Evolutionary conservation across 2,113 vertebrate genomes (phyloP).

Genomic region (Hirundichthys speculiger): DNA sequence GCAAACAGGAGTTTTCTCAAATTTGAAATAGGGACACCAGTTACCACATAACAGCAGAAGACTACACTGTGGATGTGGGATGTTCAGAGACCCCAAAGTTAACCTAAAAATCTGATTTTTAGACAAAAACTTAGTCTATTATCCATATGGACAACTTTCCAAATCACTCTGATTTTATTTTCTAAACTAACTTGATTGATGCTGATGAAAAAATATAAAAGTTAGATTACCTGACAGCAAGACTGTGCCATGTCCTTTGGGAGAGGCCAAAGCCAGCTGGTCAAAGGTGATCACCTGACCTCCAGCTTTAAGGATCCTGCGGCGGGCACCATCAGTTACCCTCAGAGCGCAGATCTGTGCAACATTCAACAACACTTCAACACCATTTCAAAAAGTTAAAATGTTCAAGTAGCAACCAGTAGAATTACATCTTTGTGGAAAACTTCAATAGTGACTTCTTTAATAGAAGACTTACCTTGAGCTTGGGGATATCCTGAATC

Average conservation of each 20-base stretch:
- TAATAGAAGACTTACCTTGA: conserved; percentile 79
- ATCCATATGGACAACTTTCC: too few relatives aligned
- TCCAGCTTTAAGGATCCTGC: conserved; percentile 87
- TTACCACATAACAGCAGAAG: too few relatives aligned
- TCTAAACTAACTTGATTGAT: background rate
- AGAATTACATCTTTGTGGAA: background rate
- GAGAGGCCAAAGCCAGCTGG: conserved; percentile 89
- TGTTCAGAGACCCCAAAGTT: too few relatives aligned
- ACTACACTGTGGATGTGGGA: too few relatives aligned
- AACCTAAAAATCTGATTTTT: too few relatives aligned
- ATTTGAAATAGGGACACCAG: too few relatives aligned
- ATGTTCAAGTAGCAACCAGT: background rate
- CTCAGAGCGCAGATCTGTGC: conserved; percentile 87
- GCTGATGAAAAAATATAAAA: background rate
- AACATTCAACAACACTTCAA: conserved; percentile 1
- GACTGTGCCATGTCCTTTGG: conserved; percentile 89
- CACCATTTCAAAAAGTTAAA: background rate
- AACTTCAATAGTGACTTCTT: background rate
- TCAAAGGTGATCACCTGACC: conserved; percentile 92
- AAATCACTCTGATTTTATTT: background rate
- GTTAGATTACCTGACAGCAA: conserved; percentile 86
- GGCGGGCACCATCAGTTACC: conserved; percentile 85
- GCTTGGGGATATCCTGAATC: conserved; percentile 89
- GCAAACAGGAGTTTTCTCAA: too few relatives aligned
- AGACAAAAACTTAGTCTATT: too few relatives aligned